Conservation (phyloP, 1,140 invertebrate genomes). For the Zaprionus africanus region DNA sequence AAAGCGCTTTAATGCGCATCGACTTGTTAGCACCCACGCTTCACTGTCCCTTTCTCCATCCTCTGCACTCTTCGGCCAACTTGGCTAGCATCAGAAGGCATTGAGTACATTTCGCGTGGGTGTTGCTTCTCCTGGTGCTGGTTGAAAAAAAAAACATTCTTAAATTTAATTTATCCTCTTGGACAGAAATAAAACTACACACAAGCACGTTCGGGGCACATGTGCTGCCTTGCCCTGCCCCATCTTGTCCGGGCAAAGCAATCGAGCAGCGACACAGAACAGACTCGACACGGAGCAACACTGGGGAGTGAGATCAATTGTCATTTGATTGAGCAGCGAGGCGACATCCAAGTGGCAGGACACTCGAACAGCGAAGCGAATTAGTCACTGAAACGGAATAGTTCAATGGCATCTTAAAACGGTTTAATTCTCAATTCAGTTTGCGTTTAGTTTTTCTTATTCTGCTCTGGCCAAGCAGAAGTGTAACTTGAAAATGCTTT, state of each 20-base stretch:
- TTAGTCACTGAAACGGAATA: constrained; percentile 31
- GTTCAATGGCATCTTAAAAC: constrained; percentile 15
- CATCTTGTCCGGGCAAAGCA: neutral
- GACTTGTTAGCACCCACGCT: constrained; percentile 41
- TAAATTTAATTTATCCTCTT: constrained; percentile 48
- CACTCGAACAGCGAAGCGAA: constrained; percentile 12
- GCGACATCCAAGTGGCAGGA: constrained; percentile 3
- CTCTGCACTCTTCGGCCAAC: neutral
- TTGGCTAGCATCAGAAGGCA: constrained; percentile 14
- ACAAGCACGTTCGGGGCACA: constrained; percentile 5
- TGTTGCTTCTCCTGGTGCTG: neutral
- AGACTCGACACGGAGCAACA: neutral
- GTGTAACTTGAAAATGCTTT: constrained; percentile 7
- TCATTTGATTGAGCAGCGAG: constrained; percentile 31
- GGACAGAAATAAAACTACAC: constrained; percentile 13
- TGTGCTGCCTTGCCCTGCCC: neutral
- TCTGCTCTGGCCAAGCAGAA: neutral
- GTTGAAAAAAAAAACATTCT: constrained; percentile 26
- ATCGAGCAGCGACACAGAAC: constrained; percentile 4
- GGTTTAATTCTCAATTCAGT: constrained; percentile 14
- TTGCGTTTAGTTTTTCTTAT: neutral
- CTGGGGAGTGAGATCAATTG: constrained; percentile 33
- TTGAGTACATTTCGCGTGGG: constrained; percentile 1
- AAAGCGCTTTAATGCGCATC: constrained; percentile 57
- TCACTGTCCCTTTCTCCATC: constrained; percentile 6